These are phyloP conservation scores for Anadara kagoshimensis DNA, from an alignment of 1,140 invertebrate genomes.

Conservation along the genomic window DNA sequence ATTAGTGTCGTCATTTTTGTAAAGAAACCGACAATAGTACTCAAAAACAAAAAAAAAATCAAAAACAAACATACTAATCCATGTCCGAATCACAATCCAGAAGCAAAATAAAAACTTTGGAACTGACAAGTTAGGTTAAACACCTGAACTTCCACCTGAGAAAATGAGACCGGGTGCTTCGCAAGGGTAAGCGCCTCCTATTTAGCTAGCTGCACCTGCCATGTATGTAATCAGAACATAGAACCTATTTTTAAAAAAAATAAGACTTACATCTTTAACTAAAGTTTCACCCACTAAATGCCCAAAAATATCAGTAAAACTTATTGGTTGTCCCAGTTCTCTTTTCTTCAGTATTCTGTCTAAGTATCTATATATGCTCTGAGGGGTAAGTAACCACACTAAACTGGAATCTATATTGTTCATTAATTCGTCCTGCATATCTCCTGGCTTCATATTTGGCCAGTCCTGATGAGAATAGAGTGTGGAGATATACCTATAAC, in stretches of 20 bases:
- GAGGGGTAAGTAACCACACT: constrained; percentile 67
- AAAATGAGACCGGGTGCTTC: too few relatives aligned
- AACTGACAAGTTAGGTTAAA: too few relatives aligned
- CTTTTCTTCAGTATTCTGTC: constrained; percentile 71
- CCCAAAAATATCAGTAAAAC: constrained; percentile 76
- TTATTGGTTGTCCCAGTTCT: constrained; percentile 73
- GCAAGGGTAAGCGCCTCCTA: too few relatives aligned
- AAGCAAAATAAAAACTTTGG: too few relatives aligned
- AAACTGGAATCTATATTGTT: constrained; percentile 72
- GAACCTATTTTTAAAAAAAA: neutral
- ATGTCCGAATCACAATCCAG: too few relatives aligned
- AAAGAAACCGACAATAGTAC: neutral
- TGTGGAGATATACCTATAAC: constrained; percentile 71
- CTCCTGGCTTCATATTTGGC: constrained; percentile 63
- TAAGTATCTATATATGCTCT: constrained; percentile 69
- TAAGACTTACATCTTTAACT: constrained; percentile 70
- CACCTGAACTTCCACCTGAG: too few relatives aligned
- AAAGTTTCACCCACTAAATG: constrained; percentile 75
- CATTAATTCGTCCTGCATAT: constrained; percentile 72
- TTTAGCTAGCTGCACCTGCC: too few relatives aligned
- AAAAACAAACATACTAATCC: too few relatives aligned
- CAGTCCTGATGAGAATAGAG: constrained; percentile 73
- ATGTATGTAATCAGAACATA: neutral
- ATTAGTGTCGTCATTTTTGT: neutral
- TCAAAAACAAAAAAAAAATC: neutral